Base-by-base conservation (phyloP, 2,888 invertebrate genomes). In the Leucophora obtusa region DNA sequence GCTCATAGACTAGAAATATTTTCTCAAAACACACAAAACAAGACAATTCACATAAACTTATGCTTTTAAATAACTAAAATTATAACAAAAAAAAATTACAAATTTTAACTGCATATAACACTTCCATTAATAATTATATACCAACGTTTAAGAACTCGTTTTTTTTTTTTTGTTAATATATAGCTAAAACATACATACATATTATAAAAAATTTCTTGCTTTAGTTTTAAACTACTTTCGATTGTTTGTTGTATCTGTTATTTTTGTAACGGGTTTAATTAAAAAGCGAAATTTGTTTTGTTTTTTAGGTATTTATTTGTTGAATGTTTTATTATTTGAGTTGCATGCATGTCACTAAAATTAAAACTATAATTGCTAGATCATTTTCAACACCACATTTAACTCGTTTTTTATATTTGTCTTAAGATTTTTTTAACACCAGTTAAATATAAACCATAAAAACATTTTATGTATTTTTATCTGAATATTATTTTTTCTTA, bases 221-320 rank as follows among this genome's bases (percentile, higher is more conserved):
- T 72, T 58, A 56, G 65, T n/a, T 33, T 51, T 58, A 69, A 73
- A 77, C 81, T 70, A 77, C 81, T 81, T 81, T 81, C 81, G 60
- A 70, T 81, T 77, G 73, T 75, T 77, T 47, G 47, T 58, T 50
- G 10, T 18, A 65, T 35, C 11, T 59, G 53, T 28, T 50, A 38
- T 33, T 56, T 68, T 63, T 63, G 69, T 69, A 80, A 77, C 81
- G 73, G 73, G 77, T 81, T 81, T 77, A 54, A 62, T 74, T 81
- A 70, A 77, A 81, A 81, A 81, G 73, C 81, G 81, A 81, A 81
- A 81, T 77, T 81, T 74, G 43, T 59, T 59, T 58, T 59, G 74
- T 28, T 70, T 69, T 10, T 28, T 28, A 28, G 7, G 28, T 66
- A 28, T 60, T 15, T 24, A 51, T 17, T 24, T 59, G 10, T 51